These are phyloP conservation scores for Lithodes maja DNA, from an alignment of 2,888 invertebrate genomes.

Conservation along the genomic window DNA sequence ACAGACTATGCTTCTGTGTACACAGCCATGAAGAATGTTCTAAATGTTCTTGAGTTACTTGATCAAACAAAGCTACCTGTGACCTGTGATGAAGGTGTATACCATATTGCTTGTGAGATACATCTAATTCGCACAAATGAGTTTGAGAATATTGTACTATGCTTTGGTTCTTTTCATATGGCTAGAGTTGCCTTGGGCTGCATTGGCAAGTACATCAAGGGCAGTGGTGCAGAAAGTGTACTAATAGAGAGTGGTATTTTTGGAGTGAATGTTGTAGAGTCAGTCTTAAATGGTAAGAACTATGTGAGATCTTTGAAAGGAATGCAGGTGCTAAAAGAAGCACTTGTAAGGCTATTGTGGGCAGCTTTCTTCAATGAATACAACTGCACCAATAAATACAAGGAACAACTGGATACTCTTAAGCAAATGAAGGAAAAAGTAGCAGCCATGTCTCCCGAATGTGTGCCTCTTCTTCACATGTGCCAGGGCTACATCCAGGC, in stretches of 20 bases:
- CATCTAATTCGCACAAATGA: neutral
- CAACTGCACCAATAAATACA: neutral
- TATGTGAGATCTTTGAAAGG: slow-evolving; percentile 19
- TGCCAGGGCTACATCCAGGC: neutral
- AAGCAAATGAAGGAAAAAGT: neutral
- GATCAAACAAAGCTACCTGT: neutral
- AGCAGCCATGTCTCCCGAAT: neutral
- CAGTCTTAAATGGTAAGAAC: slow-evolving; percentile 10
- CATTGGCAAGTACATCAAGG: neutral
- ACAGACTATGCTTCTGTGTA: neutral
- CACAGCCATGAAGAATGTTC: slow-evolving; percentile 21
- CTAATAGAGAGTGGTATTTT: neutral
- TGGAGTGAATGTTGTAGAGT: slow-evolving; percentile 18
- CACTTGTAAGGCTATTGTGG: neutral
- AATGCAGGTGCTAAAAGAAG: neutral
- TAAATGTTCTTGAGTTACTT: slow-evolving; percentile 10
- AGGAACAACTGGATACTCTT: neutral
- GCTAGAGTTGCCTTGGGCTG: neutral
- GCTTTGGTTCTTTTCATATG: slow-evolving; percentile 27
- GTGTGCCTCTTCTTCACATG: neutral
- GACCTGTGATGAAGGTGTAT: slow-evolving; percentile 27
- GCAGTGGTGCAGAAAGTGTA: neutral
- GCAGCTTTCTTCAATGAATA: slow-evolving; percentile 12
- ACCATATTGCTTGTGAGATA: slow-evolving; percentile 27
- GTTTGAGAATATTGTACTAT: neutral